Conservation (phyloP, 2,113 vertebrate species). For the Ammodytes dubius region DNA sequence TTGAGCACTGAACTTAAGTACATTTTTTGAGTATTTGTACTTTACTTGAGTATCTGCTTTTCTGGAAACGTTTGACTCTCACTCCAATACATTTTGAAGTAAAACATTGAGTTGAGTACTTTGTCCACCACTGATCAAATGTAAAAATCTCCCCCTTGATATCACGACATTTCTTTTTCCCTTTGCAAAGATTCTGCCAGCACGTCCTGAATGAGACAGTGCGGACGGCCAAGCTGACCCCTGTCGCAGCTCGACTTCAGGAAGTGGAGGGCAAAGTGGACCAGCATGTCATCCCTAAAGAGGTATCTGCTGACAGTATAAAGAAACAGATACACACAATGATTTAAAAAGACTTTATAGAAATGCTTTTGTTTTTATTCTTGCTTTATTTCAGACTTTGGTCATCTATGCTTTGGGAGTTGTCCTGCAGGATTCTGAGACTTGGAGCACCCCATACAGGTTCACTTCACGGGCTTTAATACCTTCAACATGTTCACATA, state of each 20-base stretch:
- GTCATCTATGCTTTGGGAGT: conserved; percentile 96
- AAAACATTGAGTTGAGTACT: not conserved
- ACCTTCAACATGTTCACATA: not conserved
- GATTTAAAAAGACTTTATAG: not conserved
- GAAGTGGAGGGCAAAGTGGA: conserved; percentile 93
- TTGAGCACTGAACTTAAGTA: too few species aligned
- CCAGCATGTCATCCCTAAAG: conserved; percentile 93
- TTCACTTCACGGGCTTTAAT: conserved; percentile 43
- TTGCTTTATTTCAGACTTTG: conserved; percentile 87
- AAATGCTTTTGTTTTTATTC: not conserved
- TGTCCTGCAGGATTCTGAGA: conserved; percentile 91
- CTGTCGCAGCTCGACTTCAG: conserved; percentile 93
- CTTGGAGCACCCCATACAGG: conserved; percentile 92
- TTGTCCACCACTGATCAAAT: not conserved
- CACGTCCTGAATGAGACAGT: conserved; percentile 95
- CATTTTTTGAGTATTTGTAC: too few species aligned
- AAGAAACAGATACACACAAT: too few species aligned
- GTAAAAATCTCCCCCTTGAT: not conserved
- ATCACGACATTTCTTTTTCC: conserved; percentile 12
- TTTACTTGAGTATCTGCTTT: too few species aligned
- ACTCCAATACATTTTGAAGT: too few species aligned
- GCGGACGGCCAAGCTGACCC: conserved; percentile 93
- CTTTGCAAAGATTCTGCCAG: conserved; percentile 90
- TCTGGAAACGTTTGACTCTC: too few species aligned
- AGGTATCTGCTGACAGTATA: conserved; percentile 82